A percentile compares a stretch with the other conserved stretches of the same genome.
Conservation (phyloP, 1,140 invertebrate genomes). For the Pseudomyrmex flavicornis region DNA sequence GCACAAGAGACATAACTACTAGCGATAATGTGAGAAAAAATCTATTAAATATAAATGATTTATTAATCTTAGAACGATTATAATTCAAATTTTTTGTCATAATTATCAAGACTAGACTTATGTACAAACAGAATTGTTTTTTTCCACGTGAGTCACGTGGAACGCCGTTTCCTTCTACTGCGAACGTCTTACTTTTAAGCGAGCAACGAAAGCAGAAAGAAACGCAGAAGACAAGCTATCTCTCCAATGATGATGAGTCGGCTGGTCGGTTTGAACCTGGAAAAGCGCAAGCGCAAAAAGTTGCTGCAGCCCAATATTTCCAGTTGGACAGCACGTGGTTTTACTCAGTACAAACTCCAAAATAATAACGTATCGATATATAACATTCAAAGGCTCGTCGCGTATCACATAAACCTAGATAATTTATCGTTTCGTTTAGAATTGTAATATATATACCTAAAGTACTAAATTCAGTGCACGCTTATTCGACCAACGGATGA, state of each 20-base stretch:
- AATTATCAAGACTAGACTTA: no score
- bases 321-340: conserved; percentile 71
- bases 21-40: no score
- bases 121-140: no score
- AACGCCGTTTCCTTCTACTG: no score
- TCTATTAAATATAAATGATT: no score
- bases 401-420: conserved; percentile 81
- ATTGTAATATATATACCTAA: conserved; percentile 71
- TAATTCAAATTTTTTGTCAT: no score
- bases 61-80: no score
- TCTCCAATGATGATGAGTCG: not conserved
- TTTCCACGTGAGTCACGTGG: no score
- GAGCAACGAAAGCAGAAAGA: no score
- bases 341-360: conserved; percentile 76
- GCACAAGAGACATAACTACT: no score
- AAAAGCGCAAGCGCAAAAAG: not conserved
- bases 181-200: no score
- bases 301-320: conserved; percentile 26
- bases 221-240: no score
- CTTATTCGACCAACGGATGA: conserved; percentile 74
- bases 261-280: conserved; percentile 7
- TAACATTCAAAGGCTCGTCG: conserved; percentile 79
- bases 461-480: conserved; percentile 74
- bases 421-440: conserved; percentile 76
- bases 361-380: conserved; percentile 70